phyloP scores from a whole-genome alignment of 2,113 vertebrate genomes.

The Halcyon senegalensis region DNA sequence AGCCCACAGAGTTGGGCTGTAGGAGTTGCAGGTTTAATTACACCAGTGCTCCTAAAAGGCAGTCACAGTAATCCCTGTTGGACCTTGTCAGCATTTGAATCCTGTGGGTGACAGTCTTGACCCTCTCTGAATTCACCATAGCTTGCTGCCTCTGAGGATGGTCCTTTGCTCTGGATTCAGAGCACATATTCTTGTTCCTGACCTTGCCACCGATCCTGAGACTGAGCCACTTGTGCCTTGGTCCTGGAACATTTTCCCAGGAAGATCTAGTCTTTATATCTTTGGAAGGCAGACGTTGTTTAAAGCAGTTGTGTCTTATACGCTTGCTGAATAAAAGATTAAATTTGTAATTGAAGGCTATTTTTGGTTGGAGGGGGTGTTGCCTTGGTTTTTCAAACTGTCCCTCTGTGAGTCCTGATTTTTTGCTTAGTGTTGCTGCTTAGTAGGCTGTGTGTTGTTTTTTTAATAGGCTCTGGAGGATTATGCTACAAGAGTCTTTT shows the following conservation, averaged over 20 bases:
- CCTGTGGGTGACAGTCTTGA: not conserved
- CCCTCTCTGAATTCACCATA: not conserved
- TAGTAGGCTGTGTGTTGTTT: not conserved
- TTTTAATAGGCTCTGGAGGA: not conserved
- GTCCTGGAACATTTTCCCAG: not conserved
- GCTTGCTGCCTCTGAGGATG: accelerated
- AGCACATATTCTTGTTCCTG: not conserved
- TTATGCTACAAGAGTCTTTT: not conserved
- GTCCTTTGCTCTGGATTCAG: not conserved
- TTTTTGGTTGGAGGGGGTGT: not conserved
- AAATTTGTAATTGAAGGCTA: not conserved
- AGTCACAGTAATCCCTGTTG: not conserved
- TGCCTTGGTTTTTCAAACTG: constrained; percentile 14
- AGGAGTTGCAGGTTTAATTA: not conserved
- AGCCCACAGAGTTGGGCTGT: not conserved
- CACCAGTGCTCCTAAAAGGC: not conserved
- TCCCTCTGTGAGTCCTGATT: not conserved
- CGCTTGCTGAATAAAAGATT: not conserved
- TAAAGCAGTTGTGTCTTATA: not conserved
- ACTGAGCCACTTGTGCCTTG: not conserved
- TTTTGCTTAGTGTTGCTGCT: not conserved
- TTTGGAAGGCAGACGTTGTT: constrained; percentile 3
- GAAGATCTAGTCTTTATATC: not conserved
- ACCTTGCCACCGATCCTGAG: not conserved
- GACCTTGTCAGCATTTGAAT: not conserved